These are phyloP conservation scores for Lemur catta DNA, from an alignment of 2,797 vertebrate genomes.

Conservation along the genomic window DNA sequence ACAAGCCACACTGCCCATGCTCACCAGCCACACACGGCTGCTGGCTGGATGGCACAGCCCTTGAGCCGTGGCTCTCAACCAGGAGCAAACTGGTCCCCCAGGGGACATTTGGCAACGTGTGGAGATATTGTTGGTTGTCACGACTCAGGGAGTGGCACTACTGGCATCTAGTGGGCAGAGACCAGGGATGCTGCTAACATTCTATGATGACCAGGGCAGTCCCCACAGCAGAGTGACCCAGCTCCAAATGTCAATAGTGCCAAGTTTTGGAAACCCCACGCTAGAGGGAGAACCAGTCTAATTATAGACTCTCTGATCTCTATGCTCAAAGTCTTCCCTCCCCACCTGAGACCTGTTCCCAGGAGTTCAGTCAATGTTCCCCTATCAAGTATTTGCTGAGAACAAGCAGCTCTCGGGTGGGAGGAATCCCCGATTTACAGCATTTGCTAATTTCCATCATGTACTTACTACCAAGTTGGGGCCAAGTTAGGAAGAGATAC, in stretches of 20 bases:
- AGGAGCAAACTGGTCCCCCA: background rate
- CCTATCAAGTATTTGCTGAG: background rate
- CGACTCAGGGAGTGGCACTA: too few species aligned
- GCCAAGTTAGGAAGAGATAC: background rate
- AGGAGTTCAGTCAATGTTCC: background rate
- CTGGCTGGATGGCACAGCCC: background rate
- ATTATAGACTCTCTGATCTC: background rate
- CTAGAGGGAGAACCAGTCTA: too few species aligned
- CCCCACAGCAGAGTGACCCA: too few species aligned
- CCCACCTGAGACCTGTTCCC: background rate
- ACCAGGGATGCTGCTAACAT: too few species aligned
- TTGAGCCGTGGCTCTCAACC: background rate
- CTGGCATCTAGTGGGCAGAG: background rate
- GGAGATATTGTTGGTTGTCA: background rate
- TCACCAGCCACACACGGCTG: accelerated
- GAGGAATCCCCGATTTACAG: background rate
- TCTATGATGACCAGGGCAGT: too few species aligned
- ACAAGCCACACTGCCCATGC: too few species aligned
- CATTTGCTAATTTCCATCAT: background rate
- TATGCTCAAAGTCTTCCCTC: background rate
- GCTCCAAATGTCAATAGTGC: too few species aligned
- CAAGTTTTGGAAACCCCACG: too few species aligned
- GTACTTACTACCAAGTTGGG: background rate
- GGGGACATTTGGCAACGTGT: background rate
- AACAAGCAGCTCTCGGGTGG: background rate